Evolutionary conservation across 1,140 invertebrate species (phyloP), one percentile per base, ranked within the genome.

Genomic region (Drosophila orosa): DNA sequence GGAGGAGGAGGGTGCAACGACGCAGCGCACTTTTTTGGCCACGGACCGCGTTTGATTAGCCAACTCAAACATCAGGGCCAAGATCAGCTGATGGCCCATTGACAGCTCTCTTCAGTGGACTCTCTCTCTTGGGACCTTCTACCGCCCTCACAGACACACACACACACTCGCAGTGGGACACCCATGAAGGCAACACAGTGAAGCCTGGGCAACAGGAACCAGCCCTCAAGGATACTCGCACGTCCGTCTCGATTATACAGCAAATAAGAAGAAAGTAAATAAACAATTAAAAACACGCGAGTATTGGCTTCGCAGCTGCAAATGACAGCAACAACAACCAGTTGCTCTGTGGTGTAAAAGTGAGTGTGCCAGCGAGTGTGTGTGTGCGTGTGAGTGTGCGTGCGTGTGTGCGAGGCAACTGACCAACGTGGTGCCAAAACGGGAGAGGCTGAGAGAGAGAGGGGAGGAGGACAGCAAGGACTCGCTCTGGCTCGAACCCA

Each of bases 181-280:
- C 12, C 50, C 57, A 48, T 33, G 42, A 25, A 56, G 56, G 33
- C 50, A 40, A 42, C 48, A 63, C 62, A 80, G 66, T 81, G 78
- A 67, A 69, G 72, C 72, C 78, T 73, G 63, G 37, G 62, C 69
- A 66, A 50, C 40, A 68, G 37, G 48, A 17, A 66, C 66, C 45
- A 54, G 61, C 59, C 67, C 52, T 66, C n/a, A 63, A 40, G 27
- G 74, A 56, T 78, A 74, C 73, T 69, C 50, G 50, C 66, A 48
- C 80, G 90, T 91, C 77, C 90, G 90, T 91, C 83, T 91, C 90
- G 80, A 91, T 82, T 56, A 91, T 91, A 87, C 90, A 91, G 90
- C 85, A 76, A 74, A 69, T 33, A 81, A 72, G 24, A 77, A 83
- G 42, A 60, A 60, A 77, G 33, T 22, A 66, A 59, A 78, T 65